A percentile compares a stretch with the other conserved stretches of the same genome.
Evolutionary conservation across 2,113 vertebrate species (phyloP).

Genomic region (Clinocottus analis): DNA sequence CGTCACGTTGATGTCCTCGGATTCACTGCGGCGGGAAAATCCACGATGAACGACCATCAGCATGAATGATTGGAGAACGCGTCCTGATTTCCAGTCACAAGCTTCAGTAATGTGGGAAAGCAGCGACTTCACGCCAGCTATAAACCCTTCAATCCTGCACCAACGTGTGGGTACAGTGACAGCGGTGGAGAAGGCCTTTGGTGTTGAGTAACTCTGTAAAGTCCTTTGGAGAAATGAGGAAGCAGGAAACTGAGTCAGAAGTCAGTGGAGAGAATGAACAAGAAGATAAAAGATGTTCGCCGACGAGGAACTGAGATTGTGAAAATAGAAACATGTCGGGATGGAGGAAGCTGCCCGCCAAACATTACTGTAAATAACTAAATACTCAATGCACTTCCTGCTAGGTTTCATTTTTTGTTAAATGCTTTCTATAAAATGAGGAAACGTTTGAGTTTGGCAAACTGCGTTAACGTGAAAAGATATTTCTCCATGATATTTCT

Average conservation of each 20-base stretch:
- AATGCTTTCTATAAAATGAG: background rate
- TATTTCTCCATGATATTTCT: too few species aligned
- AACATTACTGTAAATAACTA: background rate
- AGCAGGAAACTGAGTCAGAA: background rate
- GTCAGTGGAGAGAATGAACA: background rate
- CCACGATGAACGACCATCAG: too few species aligned
- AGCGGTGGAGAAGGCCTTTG: too few species aligned
- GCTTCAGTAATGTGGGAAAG: too few species aligned
- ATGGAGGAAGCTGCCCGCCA: background rate
- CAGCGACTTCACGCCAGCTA: too few species aligned
- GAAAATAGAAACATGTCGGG: background rate
- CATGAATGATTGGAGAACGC: too few species aligned
- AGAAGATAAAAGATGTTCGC: background rate
- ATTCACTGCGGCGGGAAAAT: too few species aligned
- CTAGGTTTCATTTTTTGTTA: background rate
- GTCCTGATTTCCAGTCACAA: too few species aligned
- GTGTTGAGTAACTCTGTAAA: background rate
- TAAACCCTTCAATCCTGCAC: too few species aligned
- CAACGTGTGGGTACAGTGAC: too few species aligned
- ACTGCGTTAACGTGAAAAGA: background rate
- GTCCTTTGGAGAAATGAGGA: background rate
- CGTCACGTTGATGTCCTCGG: too few species aligned
- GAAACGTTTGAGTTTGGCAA: too few species aligned
- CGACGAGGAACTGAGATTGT: background rate
- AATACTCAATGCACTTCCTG: slow-evolving; percentile 7